Evolutionary conservation across 2,888 invertebrate genomes (phyloP).

Genomic region (Neelides folsomi): DNA sequence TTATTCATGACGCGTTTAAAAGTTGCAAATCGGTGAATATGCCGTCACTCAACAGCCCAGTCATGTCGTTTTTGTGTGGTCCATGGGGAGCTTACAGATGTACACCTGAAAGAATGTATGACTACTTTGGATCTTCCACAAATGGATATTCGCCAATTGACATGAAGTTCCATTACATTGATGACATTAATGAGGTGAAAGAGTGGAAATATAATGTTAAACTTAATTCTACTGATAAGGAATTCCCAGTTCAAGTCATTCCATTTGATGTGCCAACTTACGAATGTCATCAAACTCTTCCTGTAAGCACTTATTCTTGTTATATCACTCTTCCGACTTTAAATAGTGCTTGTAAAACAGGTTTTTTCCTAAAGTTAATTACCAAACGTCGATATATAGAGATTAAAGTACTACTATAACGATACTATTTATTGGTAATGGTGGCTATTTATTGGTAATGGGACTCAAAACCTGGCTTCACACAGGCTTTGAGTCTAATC

Average conservation of each 20-base stretch:
- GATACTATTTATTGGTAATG: too few relatives aligned
- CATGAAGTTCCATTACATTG: constrained; percentile 44
- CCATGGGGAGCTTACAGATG: constrained; percentile 52
- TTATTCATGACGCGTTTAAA: constrained; percentile 52
- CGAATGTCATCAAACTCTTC: constrained; percentile 20
- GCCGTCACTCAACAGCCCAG: constrained; percentile 59
- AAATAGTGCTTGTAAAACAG: too few relatives aligned
- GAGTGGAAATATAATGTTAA: constrained; percentile 3
- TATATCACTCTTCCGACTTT: background rate
- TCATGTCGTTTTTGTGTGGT: constrained; percentile 65
- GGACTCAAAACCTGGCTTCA: too few relatives aligned
- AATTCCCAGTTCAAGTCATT: constrained; percentile 1
- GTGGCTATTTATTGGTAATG: too few relatives aligned
- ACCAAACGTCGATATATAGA: too few relatives aligned
- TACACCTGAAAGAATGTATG: constrained; percentile 40
- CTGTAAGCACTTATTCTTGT: constrained; percentile 9
- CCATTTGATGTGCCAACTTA: constrained; percentile 17
- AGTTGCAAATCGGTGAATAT: constrained; percentile 67
- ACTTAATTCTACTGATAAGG: constrained; percentile 7
- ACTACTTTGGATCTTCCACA: constrained; percentile 22
- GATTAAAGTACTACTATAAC: too few relatives aligned
- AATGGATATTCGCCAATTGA: constrained; percentile 43
- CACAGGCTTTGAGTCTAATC: too few relatives aligned
- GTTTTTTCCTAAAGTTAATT: too few relatives aligned
- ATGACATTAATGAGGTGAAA: constrained; percentile 7